A percentile compares a stretch with the other conserved stretches of the same genome.
Evolutionary conservation across 2,797 vertebrate species (phyloP).

Genomic region (Toxotes lorentzi): DNA sequence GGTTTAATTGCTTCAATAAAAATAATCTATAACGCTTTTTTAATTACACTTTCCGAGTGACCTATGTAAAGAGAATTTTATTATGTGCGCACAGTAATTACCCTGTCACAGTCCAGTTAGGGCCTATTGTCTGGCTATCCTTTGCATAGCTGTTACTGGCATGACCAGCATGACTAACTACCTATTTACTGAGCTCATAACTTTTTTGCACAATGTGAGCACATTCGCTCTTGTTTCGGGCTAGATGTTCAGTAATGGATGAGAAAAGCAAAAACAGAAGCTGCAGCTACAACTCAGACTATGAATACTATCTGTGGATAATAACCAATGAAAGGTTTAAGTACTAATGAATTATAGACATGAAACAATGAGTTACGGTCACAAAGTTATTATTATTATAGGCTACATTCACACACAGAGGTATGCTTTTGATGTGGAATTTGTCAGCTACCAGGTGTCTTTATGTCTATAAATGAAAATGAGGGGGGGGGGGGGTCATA

Average conservation of each 20-base stretch:
- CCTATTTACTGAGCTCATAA: constrained; percentile 89
- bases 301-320: neutral
- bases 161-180: constrained; percentile 92
- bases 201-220: constrained; percentile 88
- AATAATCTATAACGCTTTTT: constrained; percentile 99
- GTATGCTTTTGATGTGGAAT: neutral
- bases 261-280: constrained; percentile 36
- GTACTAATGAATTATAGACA: constrained; percentile 23
- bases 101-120: constrained; percentile 97
- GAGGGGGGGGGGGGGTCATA: constrained; percentile 20
- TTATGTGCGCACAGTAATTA: constrained; percentile 98
- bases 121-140: constrained; percentile 95
- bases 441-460: constrained; percentile 32
- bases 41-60: constrained; percentile 99
- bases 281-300: neutral
- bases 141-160: constrained; percentile 90
- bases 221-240: constrained; percentile 89
- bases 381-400: constrained; percentile 9
- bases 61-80: constrained; percentile 98
- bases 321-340: neutral
- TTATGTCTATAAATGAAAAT: constrained; percentile 26
- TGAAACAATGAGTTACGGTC: neutral
- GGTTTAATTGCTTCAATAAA: constrained; percentile 99
- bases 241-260: constrained; percentile 84
- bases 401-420: neutral